phyloP scores from a whole-genome alignment of 2,113 vertebrate species.

The Leuciscus idus region DNA sequence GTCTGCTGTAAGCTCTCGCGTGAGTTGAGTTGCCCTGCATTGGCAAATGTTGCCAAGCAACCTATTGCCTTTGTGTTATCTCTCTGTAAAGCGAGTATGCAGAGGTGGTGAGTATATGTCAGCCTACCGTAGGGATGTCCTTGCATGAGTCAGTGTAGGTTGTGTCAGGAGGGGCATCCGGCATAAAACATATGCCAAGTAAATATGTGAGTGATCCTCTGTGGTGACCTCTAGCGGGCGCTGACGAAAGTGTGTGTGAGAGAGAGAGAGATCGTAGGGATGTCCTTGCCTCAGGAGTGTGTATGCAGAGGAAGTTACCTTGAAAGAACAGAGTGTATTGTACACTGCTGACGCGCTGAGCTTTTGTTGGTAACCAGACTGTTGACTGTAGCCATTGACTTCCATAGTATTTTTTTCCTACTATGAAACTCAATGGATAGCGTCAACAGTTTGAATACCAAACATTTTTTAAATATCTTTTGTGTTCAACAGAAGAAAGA shows the following conservation, averaged over 20 bases:
- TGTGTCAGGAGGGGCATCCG: background rate
- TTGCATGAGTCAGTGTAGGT: background rate
- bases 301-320: slow-evolving; percentile 2
- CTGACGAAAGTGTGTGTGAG: background rate
- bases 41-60: slow-evolving; percentile 28
- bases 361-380: no score
- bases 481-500: no score
- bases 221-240: background rate
- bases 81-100: slow-evolving; percentile 49
- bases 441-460: no score
- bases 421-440: no score
- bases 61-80: slow-evolving; percentile 33
- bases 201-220: background rate
- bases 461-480: no score
- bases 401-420: no score
- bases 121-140: background rate
- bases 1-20: background rate
- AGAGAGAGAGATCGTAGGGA: background rate
- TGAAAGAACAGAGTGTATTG: background rate
- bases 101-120: slow-evolving; percentile 29
- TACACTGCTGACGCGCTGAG: background rate
- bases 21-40: background rate
- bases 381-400: no score
- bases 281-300: background rate
- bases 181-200: background rate